A percentile compares a stretch with the other conserved stretches of the same genome.
These are phyloP conservation scores for Oryzias javanicus DNA, from an alignment of 2,113 vertebrate genomes.

Conservation along the genomic window DNA sequence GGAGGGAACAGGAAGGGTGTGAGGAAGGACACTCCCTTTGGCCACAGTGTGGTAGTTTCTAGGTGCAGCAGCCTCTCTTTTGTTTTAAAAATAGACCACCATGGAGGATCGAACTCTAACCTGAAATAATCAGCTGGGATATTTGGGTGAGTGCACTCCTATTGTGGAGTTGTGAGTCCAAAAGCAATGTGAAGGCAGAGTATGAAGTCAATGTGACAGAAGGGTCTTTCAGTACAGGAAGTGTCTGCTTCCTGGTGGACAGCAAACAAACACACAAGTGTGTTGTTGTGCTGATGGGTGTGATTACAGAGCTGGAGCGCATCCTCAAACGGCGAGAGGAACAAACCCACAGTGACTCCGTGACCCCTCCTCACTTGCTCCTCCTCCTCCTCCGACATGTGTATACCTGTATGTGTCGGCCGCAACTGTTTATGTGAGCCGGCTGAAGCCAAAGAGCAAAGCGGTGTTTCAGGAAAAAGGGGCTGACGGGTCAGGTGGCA, in stretches of 20 bases:
- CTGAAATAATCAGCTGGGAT: not conserved
- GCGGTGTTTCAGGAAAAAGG: slow-evolving; percentile 34
- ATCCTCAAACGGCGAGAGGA: slow-evolving; percentile 8
- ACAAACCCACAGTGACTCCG: slow-evolving; percentile 12
- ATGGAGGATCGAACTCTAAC: not conserved
- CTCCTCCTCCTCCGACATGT: slow-evolving; percentile 13
- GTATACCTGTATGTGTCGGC: slow-evolving; percentile 37
- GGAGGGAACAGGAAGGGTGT: slow-evolving; percentile 33
- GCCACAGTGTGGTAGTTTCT: slow-evolving; percentile 19
- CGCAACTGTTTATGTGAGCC: slow-evolving; percentile 17
- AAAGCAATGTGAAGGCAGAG: not conserved
- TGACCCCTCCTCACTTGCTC: slow-evolving; percentile 35
- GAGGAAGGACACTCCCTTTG: slow-evolving; percentile 62
- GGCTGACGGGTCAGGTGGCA: slow-evolving; percentile 32
- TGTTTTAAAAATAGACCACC: not conserved
- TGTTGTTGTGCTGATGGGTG: slow-evolving; percentile 1
- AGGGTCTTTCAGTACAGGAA: slow-evolving; percentile 1
- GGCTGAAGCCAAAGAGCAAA: slow-evolving; percentile 34
- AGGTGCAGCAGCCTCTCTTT: not conserved
- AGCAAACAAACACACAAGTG: not conserved
- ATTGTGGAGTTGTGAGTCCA: not conserved
- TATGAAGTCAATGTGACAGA: not conserved
- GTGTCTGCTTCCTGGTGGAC: not conserved
- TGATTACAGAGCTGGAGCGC: not conserved
- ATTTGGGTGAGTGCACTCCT: not conserved